Evolutionary conservation across 2,797 vertebrate species (phyloP).

Genomic region (Alectoris magna): DNA sequence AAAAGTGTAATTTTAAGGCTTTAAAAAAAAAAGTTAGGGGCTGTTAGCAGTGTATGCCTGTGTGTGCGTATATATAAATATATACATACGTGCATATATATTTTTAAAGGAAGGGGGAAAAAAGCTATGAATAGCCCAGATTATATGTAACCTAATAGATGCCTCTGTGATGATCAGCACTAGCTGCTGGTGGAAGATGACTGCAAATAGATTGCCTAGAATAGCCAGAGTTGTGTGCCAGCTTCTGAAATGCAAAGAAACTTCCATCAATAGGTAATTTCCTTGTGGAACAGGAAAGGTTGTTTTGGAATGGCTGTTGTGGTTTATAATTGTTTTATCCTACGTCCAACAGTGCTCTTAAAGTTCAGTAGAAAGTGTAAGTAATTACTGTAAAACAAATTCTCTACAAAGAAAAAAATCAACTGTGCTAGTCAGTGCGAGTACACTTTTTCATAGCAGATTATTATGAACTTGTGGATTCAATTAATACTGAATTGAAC

Average conservation of each 20-base stretch:
- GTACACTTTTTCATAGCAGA: neutral
- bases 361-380: neutral
- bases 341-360: rapidly evolving
- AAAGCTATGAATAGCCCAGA: neutral
- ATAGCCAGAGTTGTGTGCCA: neutral
- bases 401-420: neutral
- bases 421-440: neutral
- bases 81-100: neutral
- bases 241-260: neutral
- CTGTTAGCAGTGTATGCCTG: neutral
- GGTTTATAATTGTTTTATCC: neutral
- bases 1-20: neutral
- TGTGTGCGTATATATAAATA: too few relatives aligned
- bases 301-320: neutral
- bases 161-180: neutral
- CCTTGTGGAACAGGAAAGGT: neutral
- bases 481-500: neutral
- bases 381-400: neutral
- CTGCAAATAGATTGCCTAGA: neutral
- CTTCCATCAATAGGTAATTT: neutral
- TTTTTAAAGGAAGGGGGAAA: neutral
- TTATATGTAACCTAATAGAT: neutral
- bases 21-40: neutral
- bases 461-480: neutral
- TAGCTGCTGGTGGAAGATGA: neutral